phyloP scores from a whole-genome alignment of 2,888 invertebrate species.

The Netelia inedita region DNA sequence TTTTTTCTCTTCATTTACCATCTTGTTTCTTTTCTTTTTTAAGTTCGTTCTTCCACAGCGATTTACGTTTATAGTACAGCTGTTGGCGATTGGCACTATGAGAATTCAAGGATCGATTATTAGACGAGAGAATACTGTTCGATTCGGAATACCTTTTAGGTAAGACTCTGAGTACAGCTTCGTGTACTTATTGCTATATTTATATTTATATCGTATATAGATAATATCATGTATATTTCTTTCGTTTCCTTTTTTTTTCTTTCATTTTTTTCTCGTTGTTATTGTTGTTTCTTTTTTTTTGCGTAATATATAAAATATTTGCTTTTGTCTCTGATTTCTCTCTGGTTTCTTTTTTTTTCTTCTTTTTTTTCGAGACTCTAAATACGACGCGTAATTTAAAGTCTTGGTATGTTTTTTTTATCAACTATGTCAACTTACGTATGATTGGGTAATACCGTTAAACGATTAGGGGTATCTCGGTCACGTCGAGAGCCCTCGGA shows the following conservation, averaged over 20 bases:
- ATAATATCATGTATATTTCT: conserved; percentile 30
- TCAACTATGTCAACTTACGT: conserved; percentile 30
- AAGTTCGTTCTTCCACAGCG: not conserved
- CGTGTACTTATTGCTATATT: conserved; percentile 35
- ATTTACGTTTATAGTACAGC: not conserved
- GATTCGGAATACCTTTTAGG: conserved; percentile 74
- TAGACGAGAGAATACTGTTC: conserved; percentile 79
- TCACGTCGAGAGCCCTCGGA: not conserved
- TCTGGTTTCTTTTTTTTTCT: conserved; percentile 4
- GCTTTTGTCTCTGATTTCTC: conserved; percentile 58
- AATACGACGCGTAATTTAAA: conserved; percentile 28
- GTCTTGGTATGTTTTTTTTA: conserved; percentile 40
- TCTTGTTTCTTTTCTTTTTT: conserved; percentile 1
- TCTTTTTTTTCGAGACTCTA: conserved; percentile 18
- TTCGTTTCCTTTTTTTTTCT: conserved; percentile 7
- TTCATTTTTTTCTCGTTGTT: not conserved
- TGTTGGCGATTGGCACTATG: conserved; percentile 78
- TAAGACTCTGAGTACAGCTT: conserved; percentile 61
- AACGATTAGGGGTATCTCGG: conserved; percentile 3
- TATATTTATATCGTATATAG: conserved; percentile 2
- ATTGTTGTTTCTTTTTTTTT: conserved; percentile 9
- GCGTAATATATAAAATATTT: conserved; percentile 52
- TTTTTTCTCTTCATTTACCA: conserved; percentile 12
- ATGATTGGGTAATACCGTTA: conserved; percentile 31
- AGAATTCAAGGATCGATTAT: conserved; percentile 76